Base-by-base conservation (phyloP, 2,888 invertebrate genomes). In the Andrena bucephala region DNA sequence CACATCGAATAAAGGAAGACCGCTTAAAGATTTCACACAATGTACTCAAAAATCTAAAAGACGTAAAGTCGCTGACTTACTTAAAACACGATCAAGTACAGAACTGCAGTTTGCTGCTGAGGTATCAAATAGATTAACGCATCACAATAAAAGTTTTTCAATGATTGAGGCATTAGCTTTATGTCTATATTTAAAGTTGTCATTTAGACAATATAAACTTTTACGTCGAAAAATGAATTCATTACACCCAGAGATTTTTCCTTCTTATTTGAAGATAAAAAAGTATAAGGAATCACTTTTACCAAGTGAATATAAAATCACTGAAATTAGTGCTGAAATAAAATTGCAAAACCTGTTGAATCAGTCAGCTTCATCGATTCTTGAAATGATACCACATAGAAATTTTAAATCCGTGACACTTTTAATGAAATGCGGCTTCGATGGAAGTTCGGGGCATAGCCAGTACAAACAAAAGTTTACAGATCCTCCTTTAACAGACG, bases 291-390 rank as follows among this genome's bases (percentile, higher is more conserved):
- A 48, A 7, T 48, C 27, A 13, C 27, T 66, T 42, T 50, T 50
- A 24, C 65, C 65, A 20, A 63, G 16, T 13, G 27, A 27, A 29
- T 66, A 8, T 66, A 27, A 2, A 63, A 13, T 66, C 3, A 50
- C 20, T 2, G 65, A 66, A 50, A 29, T 16, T 3, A 29, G 48
- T 48, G 66, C 66, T 7, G 66, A 66, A 8, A 50, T 66, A 13
- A 42, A 27, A 0, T 7, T 48, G 24, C 50, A 66, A 24, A 3
- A n/a, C 2, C 27, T 66, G 5, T n/a, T 66, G 8, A 29, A 66
- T 48, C 48, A 6, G 27, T 50, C 66, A 2, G 29, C 48, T 29
- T 7, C 16, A 13, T 48, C 48, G 27, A 50, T 65, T 27, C 6
- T 48, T 5, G 3, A 65, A 7, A 2, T 48, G 24, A 16, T 48